Evolutionary conservation across 2,888 invertebrate genomes (phyloP).

Genomic region (Drosophila conformis): DNA sequence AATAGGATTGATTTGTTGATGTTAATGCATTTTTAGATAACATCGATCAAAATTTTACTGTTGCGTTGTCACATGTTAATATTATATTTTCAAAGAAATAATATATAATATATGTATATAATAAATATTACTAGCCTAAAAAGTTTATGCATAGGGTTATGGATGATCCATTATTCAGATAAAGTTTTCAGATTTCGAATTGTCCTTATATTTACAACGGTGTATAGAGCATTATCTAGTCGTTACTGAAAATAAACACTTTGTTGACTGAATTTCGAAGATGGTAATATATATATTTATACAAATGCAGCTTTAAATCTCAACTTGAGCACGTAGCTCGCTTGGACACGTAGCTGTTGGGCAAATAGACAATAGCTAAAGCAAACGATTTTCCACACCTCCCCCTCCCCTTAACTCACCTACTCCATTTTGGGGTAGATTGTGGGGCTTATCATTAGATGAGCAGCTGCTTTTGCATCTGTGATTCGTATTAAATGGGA

Average conservation of each 20-base stretch:
- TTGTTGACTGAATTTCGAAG: constrained; percentile 3
- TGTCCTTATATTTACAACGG: neutral
- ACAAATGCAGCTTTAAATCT: constrained; percentile 40
- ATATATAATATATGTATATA: no score
- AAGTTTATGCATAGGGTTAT: neutral
- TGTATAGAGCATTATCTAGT: constrained; percentile 15
- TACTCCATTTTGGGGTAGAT: constrained; percentile 28
- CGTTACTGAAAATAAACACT: neutral
- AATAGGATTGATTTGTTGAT: neutral
- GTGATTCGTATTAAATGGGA: constrained; percentile 75
- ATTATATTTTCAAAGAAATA: neutral
- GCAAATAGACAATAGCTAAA: constrained; percentile 8
- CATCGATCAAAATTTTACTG: neutral
- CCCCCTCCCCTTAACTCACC: neutral
- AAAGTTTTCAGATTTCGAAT: neutral
- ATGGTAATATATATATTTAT: neutral
- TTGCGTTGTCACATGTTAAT: neutral
- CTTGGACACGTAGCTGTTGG: constrained; percentile 39
- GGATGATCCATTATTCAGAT: neutral
- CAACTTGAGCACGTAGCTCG: constrained; percentile 68
- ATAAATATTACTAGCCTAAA: neutral
- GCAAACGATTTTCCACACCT: constrained; percentile 7
- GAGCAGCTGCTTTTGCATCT: constrained; percentile 74
- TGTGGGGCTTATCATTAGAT: constrained; percentile 61
- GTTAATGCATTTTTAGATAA: neutral